Percentiles rank a stretch among this genome's conserved stretches.
Conservation (phyloP, 2,888 invertebrate species). For the Tetragonisca angustula region DNA sequence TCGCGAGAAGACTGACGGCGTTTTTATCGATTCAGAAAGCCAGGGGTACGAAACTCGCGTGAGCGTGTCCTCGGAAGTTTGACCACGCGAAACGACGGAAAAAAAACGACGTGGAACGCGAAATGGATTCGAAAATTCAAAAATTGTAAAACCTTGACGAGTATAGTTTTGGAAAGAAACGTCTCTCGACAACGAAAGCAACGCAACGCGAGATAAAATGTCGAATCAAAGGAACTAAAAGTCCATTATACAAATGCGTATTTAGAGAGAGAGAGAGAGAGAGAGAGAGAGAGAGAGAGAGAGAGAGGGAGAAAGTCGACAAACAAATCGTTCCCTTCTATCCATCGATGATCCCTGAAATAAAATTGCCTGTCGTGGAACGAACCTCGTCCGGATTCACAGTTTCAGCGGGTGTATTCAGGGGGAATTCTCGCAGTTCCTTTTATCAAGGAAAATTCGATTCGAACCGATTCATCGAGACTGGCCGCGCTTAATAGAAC, state of each 20-base stretch:
- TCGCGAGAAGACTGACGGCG: too few relatives aligned
- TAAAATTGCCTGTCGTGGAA: not conserved
- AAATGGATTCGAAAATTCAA: not conserved
- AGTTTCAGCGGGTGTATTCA: not conserved
- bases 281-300: not conserved
- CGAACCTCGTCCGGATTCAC: not conserved
- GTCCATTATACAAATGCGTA: not conserved
- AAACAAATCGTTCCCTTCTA: too few relatives aligned
- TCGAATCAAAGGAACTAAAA: too few relatives aligned
- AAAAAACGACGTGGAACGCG: too few relatives aligned
- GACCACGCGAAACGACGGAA: not conserved
- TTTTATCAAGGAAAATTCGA: constrained; percentile 21
- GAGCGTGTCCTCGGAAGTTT: not conserved
- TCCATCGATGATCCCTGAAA: not conserved
- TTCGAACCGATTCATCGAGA: constrained; percentile 21
- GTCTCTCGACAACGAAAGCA: not conserved
- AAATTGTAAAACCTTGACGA: not conserved
- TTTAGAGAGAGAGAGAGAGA: not conserved
- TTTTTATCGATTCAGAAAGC: not conserved
- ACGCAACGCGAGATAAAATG: not conserved
- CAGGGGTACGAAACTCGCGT: not conserved
- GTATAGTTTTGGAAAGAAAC: not conserved
- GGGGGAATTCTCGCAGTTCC: not conserved
- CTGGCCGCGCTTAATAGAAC: constrained; percentile 16
- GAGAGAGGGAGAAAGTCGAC: too few relatives aligned